Conservation (phyloP, 1,140 invertebrate genomes). For the Diorhabda sublineata region DNA sequence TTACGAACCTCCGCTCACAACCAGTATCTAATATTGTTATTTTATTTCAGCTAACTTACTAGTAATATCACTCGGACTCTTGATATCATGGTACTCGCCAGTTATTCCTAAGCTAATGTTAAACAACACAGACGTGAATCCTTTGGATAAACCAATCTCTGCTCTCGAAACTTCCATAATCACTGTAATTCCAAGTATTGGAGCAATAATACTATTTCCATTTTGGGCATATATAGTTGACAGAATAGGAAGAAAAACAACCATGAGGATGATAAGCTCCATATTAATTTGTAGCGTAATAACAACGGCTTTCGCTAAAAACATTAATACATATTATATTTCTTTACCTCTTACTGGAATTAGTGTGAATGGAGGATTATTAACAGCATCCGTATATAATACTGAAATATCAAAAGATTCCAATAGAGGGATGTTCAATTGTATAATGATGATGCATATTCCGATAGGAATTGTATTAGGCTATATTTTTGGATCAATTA, state of each 20-base stretch:
- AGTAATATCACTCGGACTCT: too few relatives aligned
- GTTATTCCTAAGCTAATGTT: conserved; percentile 53
- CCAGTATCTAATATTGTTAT: too few relatives aligned
- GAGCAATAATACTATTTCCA: conserved; percentile 54
- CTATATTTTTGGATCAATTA: conserved; percentile 57
- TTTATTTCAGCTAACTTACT: too few relatives aligned
- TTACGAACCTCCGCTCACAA: too few relatives aligned
- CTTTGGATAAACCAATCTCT: conserved; percentile 44
- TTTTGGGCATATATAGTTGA: not conserved
- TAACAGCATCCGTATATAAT: conserved; percentile 51
- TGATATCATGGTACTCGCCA: conserved; percentile 63
- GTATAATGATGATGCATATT: conserved; percentile 59
- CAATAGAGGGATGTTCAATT: conserved; percentile 45
- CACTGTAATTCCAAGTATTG: conserved; percentile 70
- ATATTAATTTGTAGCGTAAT: conserved; percentile 46
- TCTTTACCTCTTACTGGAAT: conserved; percentile 48
- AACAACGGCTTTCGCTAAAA: conserved; percentile 44
- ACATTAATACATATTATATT: conserved; percentile 40
- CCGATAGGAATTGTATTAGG: conserved; percentile 35
- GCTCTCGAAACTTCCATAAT: conserved; percentile 69
- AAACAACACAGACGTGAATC: conserved; percentile 25
- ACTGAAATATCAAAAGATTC: conserved; percentile 50
- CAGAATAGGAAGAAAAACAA: conserved; percentile 46
- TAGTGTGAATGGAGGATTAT: conserved; percentile 47
- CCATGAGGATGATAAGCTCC: conserved; percentile 42